A percentile compares a stretch with the other conserved stretches of the same genome.
These are phyloP conservation scores for Anser brachyrhynchus DNA, from an alignment of 2,113 vertebrate species.

Conservation along the genomic window DNA sequence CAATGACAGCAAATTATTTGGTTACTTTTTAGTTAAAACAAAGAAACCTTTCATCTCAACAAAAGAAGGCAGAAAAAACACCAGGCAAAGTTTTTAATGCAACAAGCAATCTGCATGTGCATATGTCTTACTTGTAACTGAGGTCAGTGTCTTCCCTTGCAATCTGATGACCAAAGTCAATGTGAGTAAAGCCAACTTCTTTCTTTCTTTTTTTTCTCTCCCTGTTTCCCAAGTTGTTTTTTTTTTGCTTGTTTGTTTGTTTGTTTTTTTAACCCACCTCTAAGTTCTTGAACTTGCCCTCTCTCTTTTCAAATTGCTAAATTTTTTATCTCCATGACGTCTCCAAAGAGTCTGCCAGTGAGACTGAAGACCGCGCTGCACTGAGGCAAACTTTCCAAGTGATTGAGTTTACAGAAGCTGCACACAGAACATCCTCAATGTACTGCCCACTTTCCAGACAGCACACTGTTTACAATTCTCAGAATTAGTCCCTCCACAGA, in stretches of 20 bases:
- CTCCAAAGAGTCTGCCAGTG: not conserved
- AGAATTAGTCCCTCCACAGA: not conserved
- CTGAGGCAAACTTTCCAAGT: not conserved
- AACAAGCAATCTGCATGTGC: fast-evolving
- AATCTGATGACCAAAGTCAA: not conserved
- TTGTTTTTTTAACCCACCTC: not conserved
- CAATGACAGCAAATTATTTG: not conserved
- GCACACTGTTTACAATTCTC: not conserved
- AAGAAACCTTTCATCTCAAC: not conserved
- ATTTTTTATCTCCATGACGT: not conserved
- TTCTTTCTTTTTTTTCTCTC: not conserved
- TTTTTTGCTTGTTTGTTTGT: not conserved
- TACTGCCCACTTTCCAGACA: not conserved
- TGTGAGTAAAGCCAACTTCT: not conserved
- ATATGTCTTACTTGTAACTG: not conserved
- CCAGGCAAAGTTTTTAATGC: not conserved
- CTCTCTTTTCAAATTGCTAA: not conserved
- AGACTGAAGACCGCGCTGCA: not conserved
- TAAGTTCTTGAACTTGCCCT: not conserved
- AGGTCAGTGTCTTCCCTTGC: not conserved
- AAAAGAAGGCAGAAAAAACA: not conserved
- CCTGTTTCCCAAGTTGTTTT: not conserved
- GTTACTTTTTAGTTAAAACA: not conserved
- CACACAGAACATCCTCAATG: not conserved
- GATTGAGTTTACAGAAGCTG: not conserved